Base-by-base conservation (phyloP, 2,888 invertebrate species). In the Eupithecia tripunctaria region DNA sequence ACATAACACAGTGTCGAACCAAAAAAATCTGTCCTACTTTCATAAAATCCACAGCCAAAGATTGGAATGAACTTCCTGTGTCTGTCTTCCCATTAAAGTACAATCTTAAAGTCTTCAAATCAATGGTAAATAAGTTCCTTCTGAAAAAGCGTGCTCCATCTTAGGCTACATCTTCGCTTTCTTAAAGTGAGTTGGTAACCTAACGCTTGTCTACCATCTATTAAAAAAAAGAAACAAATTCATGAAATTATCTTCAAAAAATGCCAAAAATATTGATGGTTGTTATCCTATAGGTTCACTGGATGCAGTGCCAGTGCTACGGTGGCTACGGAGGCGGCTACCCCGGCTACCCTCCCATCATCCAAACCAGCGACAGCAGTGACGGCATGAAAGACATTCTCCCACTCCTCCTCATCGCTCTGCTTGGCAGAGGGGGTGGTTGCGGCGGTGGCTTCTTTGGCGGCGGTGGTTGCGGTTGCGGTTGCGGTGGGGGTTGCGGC, bases 401-500 rank as follows among this genome's bases (percentile, higher is more conserved):
- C 2, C 79, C 79, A 1, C 25, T 80, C 15, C n/a, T 80, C 21
- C 65, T 80, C 56, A 68, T 78, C 43, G 77, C 79, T 18, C 36
- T 72, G 63, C 70, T 76, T 25, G 77, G 74, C 1, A 67, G 80
- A 66, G 79, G 76, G 10, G 76, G 76, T 1, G 63, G 77, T 15
- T 70, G 80, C 21, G 73, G 80, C 1, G 75, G 78, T 15, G 59
- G 76, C 6, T 71, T 68, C 12, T 76, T 79, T 14, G 76, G 77
- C 5, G 75, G 59, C 59, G 75, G 76, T 18, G 78, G 79, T 10
- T 76, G 63, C 43, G 65, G 72, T 12, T 76, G 78, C 10, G 71
- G 76, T 29, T 84, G 75, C 71, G 82, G 78, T 12, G 80, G 80
- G 7, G 69, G 82, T 7, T 74, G 79, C 1, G 78, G 82, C 6